Percentiles rank a stretch among this genome's conserved stretches.
Evolutionary conservation across 2,888 invertebrate species (phyloP).

Genomic region (Lochmaea crataegi): DNA sequence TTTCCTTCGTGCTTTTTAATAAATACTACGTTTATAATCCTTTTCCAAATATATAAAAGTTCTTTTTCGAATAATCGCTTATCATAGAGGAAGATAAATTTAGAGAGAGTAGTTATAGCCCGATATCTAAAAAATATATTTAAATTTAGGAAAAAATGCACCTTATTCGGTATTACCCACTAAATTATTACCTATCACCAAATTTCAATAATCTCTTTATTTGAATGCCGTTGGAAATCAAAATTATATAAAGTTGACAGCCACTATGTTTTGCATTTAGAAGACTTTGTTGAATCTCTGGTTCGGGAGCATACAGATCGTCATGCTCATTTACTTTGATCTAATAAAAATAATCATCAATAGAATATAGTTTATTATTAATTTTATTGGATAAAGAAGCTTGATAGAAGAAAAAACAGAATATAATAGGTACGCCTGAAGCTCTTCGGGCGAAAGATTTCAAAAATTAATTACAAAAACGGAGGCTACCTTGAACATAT

Average conservation of each 20-base stretch:
- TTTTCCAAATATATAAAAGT: conserved; percentile 80
- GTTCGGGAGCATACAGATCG: conserved; percentile 73
- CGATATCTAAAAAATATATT: conserved; percentile 68
- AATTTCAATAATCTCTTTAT: conserved; percentile 75
- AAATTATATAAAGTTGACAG: conserved; percentile 78
- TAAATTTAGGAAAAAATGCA: too few relatives aligned
- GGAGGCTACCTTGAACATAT: too few relatives aligned
- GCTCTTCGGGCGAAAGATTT: too few relatives aligned
- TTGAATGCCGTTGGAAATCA: conserved; percentile 79
- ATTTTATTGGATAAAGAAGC: too few relatives aligned
- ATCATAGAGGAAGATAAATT: conserved; percentile 79
- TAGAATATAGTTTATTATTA: too few relatives aligned
- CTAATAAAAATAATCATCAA: conserved; percentile 23
- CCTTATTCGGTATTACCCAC: too few relatives aligned
- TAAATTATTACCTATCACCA: conserved; percentile 71
- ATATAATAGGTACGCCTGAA: too few relatives aligned
- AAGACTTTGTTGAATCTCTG: conserved; percentile 70
- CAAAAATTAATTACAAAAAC: too few relatives aligned
- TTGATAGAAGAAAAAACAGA: too few relatives aligned
- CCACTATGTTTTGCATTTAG: conserved; percentile 71
- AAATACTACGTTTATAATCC: conserved; percentile 80
- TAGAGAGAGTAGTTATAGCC: conserved; percentile 76
- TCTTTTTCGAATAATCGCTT: conserved; percentile 73
- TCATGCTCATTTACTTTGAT: conserved; percentile 62
- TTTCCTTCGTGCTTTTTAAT: conserved; percentile 68